These are phyloP conservation scores for Battus philenor DNA, from an alignment of 1,140 invertebrate species.

Conservation along the genomic window DNA sequence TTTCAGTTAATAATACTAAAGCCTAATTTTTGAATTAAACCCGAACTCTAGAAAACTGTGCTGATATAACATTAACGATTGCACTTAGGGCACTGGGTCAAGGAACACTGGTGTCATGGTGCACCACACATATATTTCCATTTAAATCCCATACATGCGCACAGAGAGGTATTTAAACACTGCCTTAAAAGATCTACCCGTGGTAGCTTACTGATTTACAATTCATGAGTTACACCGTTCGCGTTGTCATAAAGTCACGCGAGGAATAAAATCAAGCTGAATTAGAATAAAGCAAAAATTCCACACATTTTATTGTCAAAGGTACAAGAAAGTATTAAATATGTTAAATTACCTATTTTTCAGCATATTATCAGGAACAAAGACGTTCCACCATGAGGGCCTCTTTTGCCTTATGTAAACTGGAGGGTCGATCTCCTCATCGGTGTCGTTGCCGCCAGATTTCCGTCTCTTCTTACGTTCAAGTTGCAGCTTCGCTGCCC, in stretches of 20 bases:
- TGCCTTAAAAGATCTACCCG: constrained; percentile 21
- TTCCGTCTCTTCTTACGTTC: constrained; percentile 69
- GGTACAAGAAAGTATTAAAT: not conserved
- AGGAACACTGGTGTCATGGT: constrained; percentile 51
- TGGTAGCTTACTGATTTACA: constrained; percentile 16
- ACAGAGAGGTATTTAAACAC: constrained; percentile 12
- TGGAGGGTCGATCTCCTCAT: constrained; percentile 74
- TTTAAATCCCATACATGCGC: constrained; percentile 45
- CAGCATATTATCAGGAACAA: constrained; percentile 82
- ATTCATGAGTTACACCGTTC: constrained; percentile 21
- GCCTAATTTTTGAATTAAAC: not conserved
- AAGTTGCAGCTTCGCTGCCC: constrained; percentile 67
- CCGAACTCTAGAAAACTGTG: constrained; percentile 31
- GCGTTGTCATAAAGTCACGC: constrained; percentile 1
- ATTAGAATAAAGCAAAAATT: not conserved
- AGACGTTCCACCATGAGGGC: constrained; percentile 91
- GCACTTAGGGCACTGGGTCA: constrained; percentile 46
- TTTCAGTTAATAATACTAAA: no score
- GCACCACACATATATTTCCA: constrained; percentile 36
- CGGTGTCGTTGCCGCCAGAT: constrained; percentile 68
- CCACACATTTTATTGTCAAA: not conserved
- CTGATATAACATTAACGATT: constrained; percentile 43
- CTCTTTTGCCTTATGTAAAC: constrained; percentile 81
- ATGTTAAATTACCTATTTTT: constrained; percentile 76
- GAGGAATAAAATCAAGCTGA: not conserved